phyloP scores from a whole-genome alignment of 1,140 invertebrate genomes.

The Cherax quadricarinatus region DNA sequence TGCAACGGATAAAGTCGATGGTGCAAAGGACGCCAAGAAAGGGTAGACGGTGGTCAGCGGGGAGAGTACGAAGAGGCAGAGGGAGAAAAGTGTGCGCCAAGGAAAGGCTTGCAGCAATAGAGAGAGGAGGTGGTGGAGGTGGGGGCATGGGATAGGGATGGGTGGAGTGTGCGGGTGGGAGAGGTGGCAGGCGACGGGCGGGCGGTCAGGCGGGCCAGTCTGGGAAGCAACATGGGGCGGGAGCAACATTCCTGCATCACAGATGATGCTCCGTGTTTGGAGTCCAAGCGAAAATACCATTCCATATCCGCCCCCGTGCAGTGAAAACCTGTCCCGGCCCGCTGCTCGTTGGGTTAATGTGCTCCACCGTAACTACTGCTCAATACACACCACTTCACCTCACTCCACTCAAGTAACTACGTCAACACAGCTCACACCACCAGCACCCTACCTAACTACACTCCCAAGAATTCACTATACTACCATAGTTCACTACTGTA shows the following conservation, averaged over 20 bases:
- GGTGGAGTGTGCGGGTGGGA: no score
- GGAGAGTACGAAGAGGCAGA: not conserved
- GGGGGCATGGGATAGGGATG: no score
- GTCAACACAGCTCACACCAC: no score
- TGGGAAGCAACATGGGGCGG: slow-evolving; percentile 20
- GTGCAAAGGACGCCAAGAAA: not conserved
- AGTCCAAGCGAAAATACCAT: slow-evolving; percentile 62
- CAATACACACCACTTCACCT: no score
- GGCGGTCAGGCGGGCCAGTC: not conserved
- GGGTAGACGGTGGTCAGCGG: not conserved
- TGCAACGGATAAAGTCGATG: no score
- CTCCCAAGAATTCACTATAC: no score
- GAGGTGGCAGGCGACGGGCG: no score
- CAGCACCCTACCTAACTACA: no score
- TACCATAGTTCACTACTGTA: no score
- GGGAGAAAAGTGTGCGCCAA: no score
- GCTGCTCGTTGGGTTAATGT: not conserved
- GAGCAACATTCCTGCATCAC: slow-evolving; percentile 60
- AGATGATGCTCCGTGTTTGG: slow-evolving; percentile 53
- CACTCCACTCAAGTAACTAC: no score
- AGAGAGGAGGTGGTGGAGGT: not conserved
- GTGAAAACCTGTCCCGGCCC: slow-evolving; percentile 5
- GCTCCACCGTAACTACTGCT: not conserved
- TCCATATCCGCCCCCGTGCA: slow-evolving; percentile 52
- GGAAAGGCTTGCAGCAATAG: no score